These are phyloP conservation scores for Aspidiotus destructor DNA, from an alignment of 2,888 invertebrate species.

Conservation along the genomic window DNA sequence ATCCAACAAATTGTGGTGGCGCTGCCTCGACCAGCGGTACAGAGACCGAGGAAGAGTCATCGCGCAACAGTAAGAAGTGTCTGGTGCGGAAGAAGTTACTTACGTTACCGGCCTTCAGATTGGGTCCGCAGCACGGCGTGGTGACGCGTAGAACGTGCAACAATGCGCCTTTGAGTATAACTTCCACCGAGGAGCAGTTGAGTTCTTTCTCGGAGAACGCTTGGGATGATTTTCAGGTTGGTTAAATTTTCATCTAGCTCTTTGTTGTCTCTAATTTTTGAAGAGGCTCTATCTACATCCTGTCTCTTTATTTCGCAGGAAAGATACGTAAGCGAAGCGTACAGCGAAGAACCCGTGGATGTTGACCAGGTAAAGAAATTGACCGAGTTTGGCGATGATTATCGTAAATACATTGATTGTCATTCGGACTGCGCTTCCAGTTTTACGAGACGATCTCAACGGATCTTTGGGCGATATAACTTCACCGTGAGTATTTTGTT, in stretches of 20 bases:
- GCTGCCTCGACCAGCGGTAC: conserved; percentile 36
- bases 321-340: conserved; percentile 82
- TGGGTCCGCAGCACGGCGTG: conserved; percentile 38
- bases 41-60: conserved; percentile 42
- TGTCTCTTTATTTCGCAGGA: conserved; percentile 49
- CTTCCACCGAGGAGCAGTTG: conserved; percentile 55
- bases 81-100: conserved; percentile 35
- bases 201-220: conserved; percentile 84
- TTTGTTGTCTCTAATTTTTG: neutral
- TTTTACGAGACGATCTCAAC: conserved; percentile 30
- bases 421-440: conserved; percentile 76
- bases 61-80: conserved; percentile 35
- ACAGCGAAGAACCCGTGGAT: conserved; percentile 74
- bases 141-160: conserved; percentile 36
- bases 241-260: neutral
- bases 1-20: conserved; percentile 15
- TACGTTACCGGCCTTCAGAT: conserved; percentile 38
- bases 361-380: conserved; percentile 72
- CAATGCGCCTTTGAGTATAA: conserved; percentile 34
- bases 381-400: conserved; percentile 82
- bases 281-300: no score
- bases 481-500: conserved; percentile 16
- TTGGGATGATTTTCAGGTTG: conserved; percentile 89
- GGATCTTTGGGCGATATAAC: neutral
- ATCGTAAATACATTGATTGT: conserved; percentile 74